Evolutionary conservation across 2,888 invertebrate species (phyloP).

Genomic region (Melinopterus prodromus): DNA sequence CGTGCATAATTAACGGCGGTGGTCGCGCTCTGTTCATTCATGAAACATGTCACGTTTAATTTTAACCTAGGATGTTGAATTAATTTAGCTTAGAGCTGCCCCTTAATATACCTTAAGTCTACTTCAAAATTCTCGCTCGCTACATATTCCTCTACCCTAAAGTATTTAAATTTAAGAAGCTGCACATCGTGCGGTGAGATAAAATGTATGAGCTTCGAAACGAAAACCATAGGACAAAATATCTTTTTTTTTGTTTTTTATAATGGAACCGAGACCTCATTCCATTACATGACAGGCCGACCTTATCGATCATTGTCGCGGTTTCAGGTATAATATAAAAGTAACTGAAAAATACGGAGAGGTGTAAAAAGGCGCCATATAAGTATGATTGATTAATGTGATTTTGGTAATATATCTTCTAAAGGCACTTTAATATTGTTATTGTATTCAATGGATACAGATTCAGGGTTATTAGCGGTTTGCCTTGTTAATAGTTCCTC

Average conservation of each 20-base stretch:
- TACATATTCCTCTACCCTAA: neutral
- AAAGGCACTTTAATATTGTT: neutral
- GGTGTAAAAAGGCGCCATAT: neutral
- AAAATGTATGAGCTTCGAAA: neutral
- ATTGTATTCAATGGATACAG: neutral
- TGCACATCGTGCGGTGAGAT: neutral
- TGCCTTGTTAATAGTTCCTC: neutral
- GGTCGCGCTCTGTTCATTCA: neutral
- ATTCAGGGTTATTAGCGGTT: neutral
- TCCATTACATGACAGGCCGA: neutral
- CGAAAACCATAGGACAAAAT: neutral
- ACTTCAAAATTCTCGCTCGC: neutral
- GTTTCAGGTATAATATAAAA: neutral
- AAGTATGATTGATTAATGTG: neutral
- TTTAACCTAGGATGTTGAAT: neutral
- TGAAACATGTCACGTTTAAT: neutral
- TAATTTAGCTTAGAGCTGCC: neutral
- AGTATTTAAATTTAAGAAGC: neutral
- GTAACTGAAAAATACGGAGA: neutral
- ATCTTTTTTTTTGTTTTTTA: neutral
- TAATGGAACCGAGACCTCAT: neutral
- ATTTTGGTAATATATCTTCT: neutral
- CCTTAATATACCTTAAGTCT: neutral
- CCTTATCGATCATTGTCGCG: slow-evolving; percentile 4
- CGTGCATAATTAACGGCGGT: neutral